Evolutionary conservation across 2,888 invertebrate genomes (phyloP), one percentile per base, ranked within the genome.

Genomic region (Trisateles emortualis): DNA sequence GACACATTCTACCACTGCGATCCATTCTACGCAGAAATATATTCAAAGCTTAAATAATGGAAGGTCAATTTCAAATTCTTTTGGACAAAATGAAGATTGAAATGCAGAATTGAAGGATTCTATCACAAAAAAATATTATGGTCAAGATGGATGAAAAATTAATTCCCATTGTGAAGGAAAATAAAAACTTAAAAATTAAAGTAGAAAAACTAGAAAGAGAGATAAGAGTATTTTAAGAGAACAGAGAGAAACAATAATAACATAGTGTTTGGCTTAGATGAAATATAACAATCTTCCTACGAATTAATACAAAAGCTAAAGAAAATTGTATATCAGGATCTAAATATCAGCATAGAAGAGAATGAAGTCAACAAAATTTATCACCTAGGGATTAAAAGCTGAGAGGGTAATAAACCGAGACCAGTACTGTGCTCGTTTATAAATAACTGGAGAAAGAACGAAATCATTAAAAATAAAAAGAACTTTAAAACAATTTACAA

Each of bases 81-180:
- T 65, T 63, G 13, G 62, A 64, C 0, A 67, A 66, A 51, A 60
- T 69, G 49, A 64, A 64, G 39, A 55, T 58, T 5, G 61, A 66
- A 41, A 36, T 13, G 38, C 10, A 2, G 55, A 59, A 53, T 16
- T 68, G 8, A 64, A 33, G 19, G 50, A 62, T 2, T 57, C 58
- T 38, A 39, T 66, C 4, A 62, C 67, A 16, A 64, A 60, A 11
- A 59, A 38, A n/a, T 19, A 63, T 67, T 9, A 38, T 38, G 19
- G 4, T 17, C n/a, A n/a, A n/a, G 19, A 38, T 17, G 30, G 11
- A n/a, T 30, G 24, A 48, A 42, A 26, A 39, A 11, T 17, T 5
- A 10, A 24, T 0, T 2, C 24, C 24, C 9, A 24, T 0, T 24
- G 1, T 24, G 0, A 9, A 24, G 9, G 24, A 24, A 24, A 24